A percentile compares a stretch with the other conserved stretches of the same genome.
phyloP scores from a whole-genome alignment of 2,888 invertebrate species.

The Phaonia tiefii region DNA sequence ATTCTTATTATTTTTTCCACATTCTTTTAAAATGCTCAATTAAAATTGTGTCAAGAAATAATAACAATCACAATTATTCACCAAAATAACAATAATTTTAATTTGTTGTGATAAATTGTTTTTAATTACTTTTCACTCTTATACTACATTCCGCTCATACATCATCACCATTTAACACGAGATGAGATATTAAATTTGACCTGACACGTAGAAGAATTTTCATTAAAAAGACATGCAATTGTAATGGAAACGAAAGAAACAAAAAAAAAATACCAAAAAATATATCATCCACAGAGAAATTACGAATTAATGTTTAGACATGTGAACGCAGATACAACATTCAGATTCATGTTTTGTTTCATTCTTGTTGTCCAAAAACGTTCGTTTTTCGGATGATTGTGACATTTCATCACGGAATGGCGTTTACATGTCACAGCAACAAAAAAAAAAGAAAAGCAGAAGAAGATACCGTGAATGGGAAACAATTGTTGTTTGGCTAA shows the following conservation, averaged over 20 bases:
- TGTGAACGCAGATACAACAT: constrained; percentile 16
- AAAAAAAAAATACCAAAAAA: constrained; percentile 37
- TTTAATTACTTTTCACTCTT: constrained; percentile 64
- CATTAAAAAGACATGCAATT: constrained; percentile 52
- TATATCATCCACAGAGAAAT: constrained; percentile 47
- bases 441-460: constrained; percentile 55
- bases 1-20: no score
- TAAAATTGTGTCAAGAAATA: no score
- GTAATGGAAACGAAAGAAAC: background rate
- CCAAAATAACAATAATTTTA: constrained; percentile 45
- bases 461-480: constrained; percentile 23
- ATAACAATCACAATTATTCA: background rate
- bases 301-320: constrained; percentile 45
- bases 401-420: constrained; percentile 79
- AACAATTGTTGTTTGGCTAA: background rate
- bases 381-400: constrained; percentile 63
- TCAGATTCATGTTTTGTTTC: background rate
- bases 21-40: no score
- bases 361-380: background rate
- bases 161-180: constrained; percentile 29
- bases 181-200: constrained; percentile 60
- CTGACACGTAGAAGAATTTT: constrained; percentile 64
- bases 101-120: constrained; percentile 66
- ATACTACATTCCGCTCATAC: constrained; percentile 48
- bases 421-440: constrained; percentile 75